These are phyloP conservation scores for Glaucopsyche alexis DNA, from an alignment of 2,888 invertebrate species.

Conservation along the genomic window DNA sequence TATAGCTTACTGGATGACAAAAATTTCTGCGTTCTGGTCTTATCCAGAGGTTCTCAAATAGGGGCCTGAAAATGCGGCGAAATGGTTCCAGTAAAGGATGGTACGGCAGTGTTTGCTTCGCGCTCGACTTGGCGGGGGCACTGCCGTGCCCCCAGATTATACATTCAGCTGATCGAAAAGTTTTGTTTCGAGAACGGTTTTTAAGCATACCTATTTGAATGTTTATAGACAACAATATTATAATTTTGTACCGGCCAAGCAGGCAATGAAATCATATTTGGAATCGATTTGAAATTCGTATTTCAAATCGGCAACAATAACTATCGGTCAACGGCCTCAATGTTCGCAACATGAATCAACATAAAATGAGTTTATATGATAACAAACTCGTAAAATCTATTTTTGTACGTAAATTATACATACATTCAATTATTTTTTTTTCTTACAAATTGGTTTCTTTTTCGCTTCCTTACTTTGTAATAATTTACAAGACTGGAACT, in stretches of 20 bases:
- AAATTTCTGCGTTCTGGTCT: too few relatives aligned
- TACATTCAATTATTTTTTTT: neutral
- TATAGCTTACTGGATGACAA: too few relatives aligned
- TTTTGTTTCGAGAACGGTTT: neutral
- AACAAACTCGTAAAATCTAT: constrained; percentile 10
- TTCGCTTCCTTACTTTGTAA: too few relatives aligned
- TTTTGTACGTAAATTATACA: neutral
- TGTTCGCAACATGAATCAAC: neutral
- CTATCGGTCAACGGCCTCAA: neutral
- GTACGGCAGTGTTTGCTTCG: too few relatives aligned
- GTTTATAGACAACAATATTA: neutral
- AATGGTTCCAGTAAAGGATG: too few relatives aligned
- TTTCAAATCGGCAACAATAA: constrained; percentile 1
- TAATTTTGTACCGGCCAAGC: neutral
- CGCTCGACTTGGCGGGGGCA: too few relatives aligned
- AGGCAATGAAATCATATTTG: neutral
- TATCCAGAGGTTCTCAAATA: too few relatives aligned
- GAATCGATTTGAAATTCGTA: neutral
- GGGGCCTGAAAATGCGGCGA: too few relatives aligned
- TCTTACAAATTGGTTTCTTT: too few relatives aligned
- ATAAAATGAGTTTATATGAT: constrained; percentile 12
- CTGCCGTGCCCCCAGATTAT: neutral
- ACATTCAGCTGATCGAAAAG: neutral
- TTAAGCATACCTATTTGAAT: neutral
- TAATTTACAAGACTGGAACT: too few relatives aligned